Conservation (phyloP, 2,113 vertebrate species). For the Oryzias melastigma region DNA sequence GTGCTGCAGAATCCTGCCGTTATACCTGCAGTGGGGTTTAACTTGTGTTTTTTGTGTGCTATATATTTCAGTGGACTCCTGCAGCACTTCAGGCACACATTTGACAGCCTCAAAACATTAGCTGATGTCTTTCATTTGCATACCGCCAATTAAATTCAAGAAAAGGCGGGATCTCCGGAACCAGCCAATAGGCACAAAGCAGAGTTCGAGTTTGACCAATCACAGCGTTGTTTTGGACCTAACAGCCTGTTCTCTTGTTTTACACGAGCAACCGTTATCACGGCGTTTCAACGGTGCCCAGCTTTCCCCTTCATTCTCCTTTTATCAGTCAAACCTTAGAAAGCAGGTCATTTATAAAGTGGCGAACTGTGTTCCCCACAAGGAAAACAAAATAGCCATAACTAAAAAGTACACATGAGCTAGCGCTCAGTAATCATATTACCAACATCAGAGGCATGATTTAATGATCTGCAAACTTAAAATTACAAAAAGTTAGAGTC, state of each 20-base stretch:
- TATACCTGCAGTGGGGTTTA: too few species aligned
- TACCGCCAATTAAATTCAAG: conserved; percentile 49
- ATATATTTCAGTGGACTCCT: too few species aligned
- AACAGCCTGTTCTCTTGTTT: conserved; percentile 38
- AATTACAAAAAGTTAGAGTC: too few species aligned
- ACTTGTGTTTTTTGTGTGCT: too few species aligned
- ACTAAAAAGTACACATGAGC: too few species aligned
- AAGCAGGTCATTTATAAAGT: neutral
- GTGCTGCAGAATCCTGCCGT: too few species aligned
- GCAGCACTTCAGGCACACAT: neutral
- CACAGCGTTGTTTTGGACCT: conserved; percentile 66
- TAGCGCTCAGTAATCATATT: too few species aligned
- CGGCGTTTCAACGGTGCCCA: neutral
- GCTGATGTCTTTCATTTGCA: conserved; percentile 23
- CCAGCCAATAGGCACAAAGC: conserved; percentile 20
- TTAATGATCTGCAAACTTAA: too few species aligned
- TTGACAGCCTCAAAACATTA: conserved; percentile 49
- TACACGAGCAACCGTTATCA: conserved; percentile 6
- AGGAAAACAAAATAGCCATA: too few species aligned
- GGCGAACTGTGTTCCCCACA: neutral
- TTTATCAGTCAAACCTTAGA: neutral
- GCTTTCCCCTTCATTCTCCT: too few species aligned
- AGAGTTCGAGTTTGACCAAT: conserved; percentile 43
- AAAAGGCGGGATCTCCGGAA: conserved; percentile 1
- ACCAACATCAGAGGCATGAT: too few species aligned